Evolutionary conservation across 53 echinoderm and acorn worm species (phyloP).

Genomic region (Stichopus horrens): DNA sequence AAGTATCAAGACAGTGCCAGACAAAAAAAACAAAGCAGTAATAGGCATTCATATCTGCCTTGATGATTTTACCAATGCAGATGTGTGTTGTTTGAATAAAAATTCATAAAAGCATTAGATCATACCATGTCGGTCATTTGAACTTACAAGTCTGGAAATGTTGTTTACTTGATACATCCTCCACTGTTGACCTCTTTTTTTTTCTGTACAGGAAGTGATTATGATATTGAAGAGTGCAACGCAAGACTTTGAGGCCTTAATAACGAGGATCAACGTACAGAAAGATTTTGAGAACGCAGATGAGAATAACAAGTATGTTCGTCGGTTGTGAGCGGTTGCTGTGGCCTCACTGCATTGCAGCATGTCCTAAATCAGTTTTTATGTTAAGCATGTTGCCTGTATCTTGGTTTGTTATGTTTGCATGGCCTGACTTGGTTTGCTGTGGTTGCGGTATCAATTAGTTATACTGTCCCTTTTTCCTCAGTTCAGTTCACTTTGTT

Average conservation of each 20-base stretch:
- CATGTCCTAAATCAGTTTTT: not conserved
- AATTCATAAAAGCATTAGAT: too few relatives aligned
- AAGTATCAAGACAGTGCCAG: too few relatives aligned
- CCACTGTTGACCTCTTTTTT: not conserved
- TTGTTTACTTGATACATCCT: not conserved
- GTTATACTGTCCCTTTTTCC: not conserved
- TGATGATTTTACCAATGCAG: too few relatives aligned
- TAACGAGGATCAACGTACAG: slow-evolving; percentile 93
- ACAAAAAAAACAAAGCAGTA: too few relatives aligned
- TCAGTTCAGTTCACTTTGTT: too few relatives aligned
- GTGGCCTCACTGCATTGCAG: not conserved
- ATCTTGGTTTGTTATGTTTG: not conserved
- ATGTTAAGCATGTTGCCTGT: not conserved
- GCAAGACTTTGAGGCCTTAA: slow-evolving; percentile 93
- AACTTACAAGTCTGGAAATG: too few relatives aligned
- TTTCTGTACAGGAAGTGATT: slow-evolving; percentile 80
- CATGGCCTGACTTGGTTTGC: not conserved
- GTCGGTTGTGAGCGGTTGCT: not conserved
- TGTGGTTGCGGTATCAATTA: not conserved
- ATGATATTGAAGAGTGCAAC: slow-evolving; percentile 97
- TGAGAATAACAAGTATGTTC: slow-evolving; percentile 82
- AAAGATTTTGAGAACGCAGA: slow-evolving; percentile 97
- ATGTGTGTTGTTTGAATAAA: too few relatives aligned
- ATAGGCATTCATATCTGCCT: too few relatives aligned
- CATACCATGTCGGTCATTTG: too few relatives aligned